Evolutionary conservation across 1,140 invertebrate species (phyloP), one percentile per base, ranked within the genome.

Genomic region (Zaprionus nigranus): DNA sequence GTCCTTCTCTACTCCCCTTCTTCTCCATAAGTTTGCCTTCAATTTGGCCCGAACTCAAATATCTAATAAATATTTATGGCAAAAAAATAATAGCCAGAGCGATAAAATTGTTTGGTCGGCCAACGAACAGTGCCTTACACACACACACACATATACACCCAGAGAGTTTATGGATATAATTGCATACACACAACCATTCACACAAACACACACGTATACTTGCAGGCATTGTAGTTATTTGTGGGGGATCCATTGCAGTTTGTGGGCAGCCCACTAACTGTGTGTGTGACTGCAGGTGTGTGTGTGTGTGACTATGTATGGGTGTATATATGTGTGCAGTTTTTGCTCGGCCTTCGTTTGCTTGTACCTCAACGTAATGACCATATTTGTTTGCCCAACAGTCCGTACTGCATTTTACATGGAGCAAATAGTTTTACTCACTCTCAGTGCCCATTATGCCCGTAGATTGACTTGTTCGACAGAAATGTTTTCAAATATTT

Each of bases 21-120:
- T 7, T 5, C n/a, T 13, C 5, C 20, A 22, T 13, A 5, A 60
- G 43, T 53, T 53, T 64, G 43, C 30, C 34, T 9, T 36, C 60
- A 64, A 57, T 69, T 54, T 38, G 24, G 46, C 20, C 46, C 46
- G 30, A 65, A 67, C 38, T 70, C 78, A 70, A 78, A 84, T 65
- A 62, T 81, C 69, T 81, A 85, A 81, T 84, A 85, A 84, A 84
- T 84, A 85, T 85, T 84, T 78, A 84, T 84, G 72, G 75, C 62
- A 77, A 60, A 24, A 64, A 68, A 73, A 79, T 79, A 82, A 82
- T 71, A 72, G 71, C 46, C 62, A 71, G 67, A 74, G 78, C 78
- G 74, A 84, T 84, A 78, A 84, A 84, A 83, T 72, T 82, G 76
- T 82, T 79, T 65, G 53, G 26, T 49, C 38, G 63, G 59, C 49